These are phyloP conservation scores for Hepsetus odoe DNA, from an alignment of 2,113 vertebrate species.

Conservation along the genomic window DNA sequence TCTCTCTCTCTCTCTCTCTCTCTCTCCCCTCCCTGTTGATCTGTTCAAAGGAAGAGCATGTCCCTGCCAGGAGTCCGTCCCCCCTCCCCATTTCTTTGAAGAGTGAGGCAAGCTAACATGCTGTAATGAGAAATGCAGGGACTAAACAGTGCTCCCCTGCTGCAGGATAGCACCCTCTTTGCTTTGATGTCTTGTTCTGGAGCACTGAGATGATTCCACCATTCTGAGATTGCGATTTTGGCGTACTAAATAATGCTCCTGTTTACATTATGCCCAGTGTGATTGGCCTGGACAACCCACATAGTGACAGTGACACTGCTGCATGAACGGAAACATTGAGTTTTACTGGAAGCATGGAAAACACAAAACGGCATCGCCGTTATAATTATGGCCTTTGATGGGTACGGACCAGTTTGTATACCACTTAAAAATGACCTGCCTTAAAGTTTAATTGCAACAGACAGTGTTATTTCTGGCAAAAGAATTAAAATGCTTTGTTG, in stretches of 20 bases:
- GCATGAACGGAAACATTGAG: neutral
- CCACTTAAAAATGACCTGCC: too few relatives aligned
- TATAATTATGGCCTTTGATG: neutral
- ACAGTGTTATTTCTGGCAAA: too few relatives aligned
- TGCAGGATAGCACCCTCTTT: neutral
- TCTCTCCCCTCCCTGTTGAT: too few relatives aligned
- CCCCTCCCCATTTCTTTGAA: conserved; percentile 42
- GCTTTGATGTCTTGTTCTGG: conserved; percentile 49
- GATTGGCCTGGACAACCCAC: neutral
- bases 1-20: too few relatives aligned
- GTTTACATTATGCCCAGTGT: neutral
- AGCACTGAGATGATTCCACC: conserved; percentile 13
- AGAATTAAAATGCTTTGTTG: too few relatives aligned
- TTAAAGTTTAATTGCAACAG: neutral
- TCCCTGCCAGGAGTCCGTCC: conserved; percentile 30
- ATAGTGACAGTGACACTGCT: neutral
- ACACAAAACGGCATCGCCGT: neutral
- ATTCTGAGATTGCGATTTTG: conserved; percentile 26
- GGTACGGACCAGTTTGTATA: neutral
- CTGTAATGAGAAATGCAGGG: conserved; percentile 28
- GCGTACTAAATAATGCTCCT: neutral
- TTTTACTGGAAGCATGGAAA: too few relatives aligned
- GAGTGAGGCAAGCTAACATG: neutral
- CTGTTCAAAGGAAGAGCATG: conserved; percentile 7
- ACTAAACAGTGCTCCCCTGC: conserved; percentile 21